A percentile compares a stretch with the other conserved stretches of the same genome.
Evolutionary conservation across 2,113 vertebrate species (phyloP).

Genomic region (Xenus cinereus): DNA sequence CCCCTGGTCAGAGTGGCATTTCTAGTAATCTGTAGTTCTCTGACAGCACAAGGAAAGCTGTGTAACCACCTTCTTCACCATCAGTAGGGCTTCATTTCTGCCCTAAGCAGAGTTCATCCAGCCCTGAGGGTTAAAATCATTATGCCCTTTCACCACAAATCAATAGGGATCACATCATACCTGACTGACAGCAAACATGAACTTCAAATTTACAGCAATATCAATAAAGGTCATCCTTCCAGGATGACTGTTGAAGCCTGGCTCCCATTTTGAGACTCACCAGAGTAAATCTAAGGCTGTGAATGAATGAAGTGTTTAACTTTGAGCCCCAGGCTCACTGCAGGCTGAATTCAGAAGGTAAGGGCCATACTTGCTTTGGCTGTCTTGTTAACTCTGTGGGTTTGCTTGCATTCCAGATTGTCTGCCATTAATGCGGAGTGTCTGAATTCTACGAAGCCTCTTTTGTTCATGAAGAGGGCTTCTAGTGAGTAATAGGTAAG

Average conservation of each 20-base stretch:
- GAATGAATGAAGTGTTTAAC: constrained; percentile 14
- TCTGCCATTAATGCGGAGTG: background rate
- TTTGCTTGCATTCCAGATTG: constrained; percentile 38
- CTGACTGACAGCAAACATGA: background rate
- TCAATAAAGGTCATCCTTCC: constrained; percentile 9
- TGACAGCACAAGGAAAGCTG: background rate
- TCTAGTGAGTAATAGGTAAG: constrained; percentile 4
- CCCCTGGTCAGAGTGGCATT: background rate
- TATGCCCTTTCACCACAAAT: background rate
- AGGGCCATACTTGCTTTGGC: background rate
- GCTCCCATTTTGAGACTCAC: background rate
- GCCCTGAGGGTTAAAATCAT: background rate
- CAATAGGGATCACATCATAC: background rate
- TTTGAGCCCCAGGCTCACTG: background rate
- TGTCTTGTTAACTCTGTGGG: background rate
- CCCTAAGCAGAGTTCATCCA: background rate
- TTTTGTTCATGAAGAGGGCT: background rate
- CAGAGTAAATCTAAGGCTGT: constrained; percentile 2
- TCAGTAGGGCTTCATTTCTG: background rate
- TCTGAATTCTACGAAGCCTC: constrained; percentile 2
- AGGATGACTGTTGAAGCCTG: background rate
- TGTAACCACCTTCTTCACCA: background rate
- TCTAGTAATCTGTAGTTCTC: background rate
- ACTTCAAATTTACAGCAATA: background rate
- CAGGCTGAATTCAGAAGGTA: background rate